Percentiles rank a stretch among this genome's conserved stretches.
Evolutionary conservation across 1,140 invertebrate genomes (phyloP).

Genomic region (Catajapyx aquilonaris): DNA sequence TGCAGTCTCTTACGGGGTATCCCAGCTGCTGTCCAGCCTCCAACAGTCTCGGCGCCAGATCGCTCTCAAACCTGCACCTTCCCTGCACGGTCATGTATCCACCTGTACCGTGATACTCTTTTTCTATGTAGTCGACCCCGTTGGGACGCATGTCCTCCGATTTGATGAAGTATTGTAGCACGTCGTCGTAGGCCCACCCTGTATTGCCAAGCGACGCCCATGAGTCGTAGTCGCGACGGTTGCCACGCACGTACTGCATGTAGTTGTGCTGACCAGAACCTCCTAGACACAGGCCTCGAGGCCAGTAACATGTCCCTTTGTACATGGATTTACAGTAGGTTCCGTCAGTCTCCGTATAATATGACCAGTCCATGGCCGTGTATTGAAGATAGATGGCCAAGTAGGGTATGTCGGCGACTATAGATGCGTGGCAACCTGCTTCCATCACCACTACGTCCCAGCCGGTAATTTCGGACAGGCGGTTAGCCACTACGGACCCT

Average conservation of each 20-base stretch:
- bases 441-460: conserved; percentile 30
- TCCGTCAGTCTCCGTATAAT: conserved; percentile 18
- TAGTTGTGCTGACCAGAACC: conserved; percentile 81
- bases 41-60: background rate
- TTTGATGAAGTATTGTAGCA: too few relatives aligned
- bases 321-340: too few relatives aligned
- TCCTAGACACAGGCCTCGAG: conserved; percentile 57
- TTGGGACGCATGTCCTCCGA: too few relatives aligned
- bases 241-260: conserved; percentile 90
- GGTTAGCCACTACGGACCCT: conserved; percentile 32
- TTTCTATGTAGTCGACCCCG: too few relatives aligned
- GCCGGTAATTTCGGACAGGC: conserved; percentile 26
- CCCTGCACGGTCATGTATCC: too few relatives aligned
- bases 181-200: too few relatives aligned
- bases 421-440: conserved; percentile 41
- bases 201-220: too few relatives aligned
- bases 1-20: background rate
- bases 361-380: conserved; percentile 21
- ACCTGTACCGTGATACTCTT: too few relatives aligned
- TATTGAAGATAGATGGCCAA: conserved; percentile 19
- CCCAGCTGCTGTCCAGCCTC: background rate
- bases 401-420: conserved; percentile 40
- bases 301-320: conserved; percentile 63
- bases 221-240: too few relatives aligned
- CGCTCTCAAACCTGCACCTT: background rate